These are phyloP conservation scores for Anoplolepis gracilipes DNA, from an alignment of 1,140 invertebrate genomes.

Conservation along the genomic window DNA sequence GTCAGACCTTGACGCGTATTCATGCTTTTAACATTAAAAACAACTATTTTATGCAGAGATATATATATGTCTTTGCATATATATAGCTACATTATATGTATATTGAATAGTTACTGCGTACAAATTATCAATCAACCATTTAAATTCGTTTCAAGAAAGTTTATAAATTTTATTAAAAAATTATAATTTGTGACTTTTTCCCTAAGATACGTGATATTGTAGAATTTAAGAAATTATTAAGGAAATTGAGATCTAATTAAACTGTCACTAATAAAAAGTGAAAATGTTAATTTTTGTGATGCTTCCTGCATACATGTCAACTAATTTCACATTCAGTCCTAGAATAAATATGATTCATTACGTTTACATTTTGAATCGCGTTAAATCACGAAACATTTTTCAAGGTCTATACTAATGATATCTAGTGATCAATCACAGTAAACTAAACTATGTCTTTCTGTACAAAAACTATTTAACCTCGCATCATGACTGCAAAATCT, in stretches of 20 bases:
- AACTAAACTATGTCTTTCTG: neutral
- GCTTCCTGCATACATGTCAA: neutral
- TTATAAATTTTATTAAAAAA: no score
- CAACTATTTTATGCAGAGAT: neutral
- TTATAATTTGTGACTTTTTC: neutral
- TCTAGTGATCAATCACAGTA: constrained; percentile 1
- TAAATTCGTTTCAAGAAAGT: neutral
- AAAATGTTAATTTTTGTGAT: neutral
- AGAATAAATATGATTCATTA: neutral
- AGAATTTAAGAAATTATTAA: neutral
- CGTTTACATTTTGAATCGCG: neutral
- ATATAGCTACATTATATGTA: neutral
- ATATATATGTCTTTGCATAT: neutral
- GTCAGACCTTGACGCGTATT: neutral
- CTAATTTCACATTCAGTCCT: neutral
- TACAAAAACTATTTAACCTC: neutral
- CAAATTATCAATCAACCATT: neutral
- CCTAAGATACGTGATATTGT: neutral
- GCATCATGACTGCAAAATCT: neutral
- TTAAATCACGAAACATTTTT: neutral
- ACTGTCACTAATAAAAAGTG: neutral
- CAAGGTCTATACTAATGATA: constrained; percentile 3
- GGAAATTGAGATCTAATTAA: neutral
- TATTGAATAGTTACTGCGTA: neutral
- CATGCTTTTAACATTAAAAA: neutral